Percentiles rank a stretch among this genome's conserved stretches.
phyloP scores from a whole-genome alignment of 2,113 vertebrate genomes.

The Chrysochloris asiatica region DNA sequence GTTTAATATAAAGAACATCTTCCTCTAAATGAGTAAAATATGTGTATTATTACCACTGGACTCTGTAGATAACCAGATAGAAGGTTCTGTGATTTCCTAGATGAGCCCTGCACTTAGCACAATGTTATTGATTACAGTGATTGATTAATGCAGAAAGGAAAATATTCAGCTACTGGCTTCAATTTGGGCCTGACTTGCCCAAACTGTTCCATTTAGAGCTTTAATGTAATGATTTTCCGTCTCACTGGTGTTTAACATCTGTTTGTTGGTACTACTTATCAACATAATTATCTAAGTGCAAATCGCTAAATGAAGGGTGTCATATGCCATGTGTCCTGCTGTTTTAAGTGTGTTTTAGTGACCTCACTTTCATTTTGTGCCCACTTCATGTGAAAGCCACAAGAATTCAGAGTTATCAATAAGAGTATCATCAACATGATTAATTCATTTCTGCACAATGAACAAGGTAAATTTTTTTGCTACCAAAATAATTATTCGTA shows the following conservation, averaged over 20 bases:
- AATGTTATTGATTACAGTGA: neutral
- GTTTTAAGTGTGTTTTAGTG: neutral
- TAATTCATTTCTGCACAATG: neutral
- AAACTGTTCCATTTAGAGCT: neutral
- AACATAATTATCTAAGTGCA: neutral
- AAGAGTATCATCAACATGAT: neutral
- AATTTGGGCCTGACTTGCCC: neutral
- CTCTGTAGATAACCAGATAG: neutral
- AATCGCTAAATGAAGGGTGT: neutral
- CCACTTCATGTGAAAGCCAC: slow-evolving; percentile 24
- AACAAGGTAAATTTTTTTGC: neutral
- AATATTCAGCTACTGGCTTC: neutral
- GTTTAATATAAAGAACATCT: slow-evolving; percentile 9
- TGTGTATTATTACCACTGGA: neutral
- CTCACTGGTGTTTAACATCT: slow-evolving; percentile 13
- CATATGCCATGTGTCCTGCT: neutral
- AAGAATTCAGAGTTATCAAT: neutral
- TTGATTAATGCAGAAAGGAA: neutral
- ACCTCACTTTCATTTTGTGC: neutral
- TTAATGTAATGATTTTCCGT: neutral
- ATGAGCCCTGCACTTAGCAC: slow-evolving; percentile 3
- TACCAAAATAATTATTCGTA: neutral
- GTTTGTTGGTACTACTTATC: slow-evolving; percentile 23
- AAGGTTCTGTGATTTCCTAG: neutral
- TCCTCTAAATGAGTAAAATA: neutral